phyloP scores from a whole-genome alignment of 2,113 vertebrate genomes.

The Eubucco bourcierii region DNA sequence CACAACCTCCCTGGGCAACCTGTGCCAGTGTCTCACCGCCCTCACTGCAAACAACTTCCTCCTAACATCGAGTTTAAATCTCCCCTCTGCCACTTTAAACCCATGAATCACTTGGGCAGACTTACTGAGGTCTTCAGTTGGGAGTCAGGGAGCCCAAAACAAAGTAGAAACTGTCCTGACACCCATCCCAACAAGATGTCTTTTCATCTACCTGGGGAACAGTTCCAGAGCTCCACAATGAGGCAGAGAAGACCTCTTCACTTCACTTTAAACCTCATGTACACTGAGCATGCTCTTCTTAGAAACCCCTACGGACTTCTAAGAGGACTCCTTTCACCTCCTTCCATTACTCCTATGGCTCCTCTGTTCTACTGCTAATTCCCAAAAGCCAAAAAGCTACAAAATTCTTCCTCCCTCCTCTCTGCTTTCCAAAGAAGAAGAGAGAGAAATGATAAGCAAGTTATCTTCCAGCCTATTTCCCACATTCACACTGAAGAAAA shows the following conservation, averaged over 20 bases:
- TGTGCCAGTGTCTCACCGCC: too few species aligned
- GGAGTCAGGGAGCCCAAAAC: not conserved
- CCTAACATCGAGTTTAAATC: too few species aligned
- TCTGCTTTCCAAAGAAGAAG: not conserved
- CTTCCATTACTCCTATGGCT: not conserved
- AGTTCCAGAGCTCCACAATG: not conserved
- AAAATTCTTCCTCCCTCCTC: not conserved
- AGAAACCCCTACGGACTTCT: not conserved
- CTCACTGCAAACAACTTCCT: too few species aligned
- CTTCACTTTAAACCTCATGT: not conserved
- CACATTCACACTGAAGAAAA: constrained; percentile 5
- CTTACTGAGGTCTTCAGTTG: not conserved
- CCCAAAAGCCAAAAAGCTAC: not conserved
- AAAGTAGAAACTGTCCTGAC: not conserved
- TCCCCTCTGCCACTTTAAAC: too few species aligned
- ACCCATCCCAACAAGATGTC: not conserved
- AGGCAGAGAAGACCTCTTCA: not conserved
- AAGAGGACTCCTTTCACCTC: not conserved
- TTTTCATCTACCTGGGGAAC: not conserved
- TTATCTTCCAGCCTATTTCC: not conserved
- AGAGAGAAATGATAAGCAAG: not conserved
- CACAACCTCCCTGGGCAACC: too few species aligned
- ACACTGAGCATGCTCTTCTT: not conserved
- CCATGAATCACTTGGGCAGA: not conserved
- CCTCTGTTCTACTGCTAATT: not conserved